A percentile compares a stretch with the other conserved stretches of the same genome.
phyloP scores from a whole-genome alignment of 1,140 invertebrate genomes.

The Orius insidiosus region DNA sequence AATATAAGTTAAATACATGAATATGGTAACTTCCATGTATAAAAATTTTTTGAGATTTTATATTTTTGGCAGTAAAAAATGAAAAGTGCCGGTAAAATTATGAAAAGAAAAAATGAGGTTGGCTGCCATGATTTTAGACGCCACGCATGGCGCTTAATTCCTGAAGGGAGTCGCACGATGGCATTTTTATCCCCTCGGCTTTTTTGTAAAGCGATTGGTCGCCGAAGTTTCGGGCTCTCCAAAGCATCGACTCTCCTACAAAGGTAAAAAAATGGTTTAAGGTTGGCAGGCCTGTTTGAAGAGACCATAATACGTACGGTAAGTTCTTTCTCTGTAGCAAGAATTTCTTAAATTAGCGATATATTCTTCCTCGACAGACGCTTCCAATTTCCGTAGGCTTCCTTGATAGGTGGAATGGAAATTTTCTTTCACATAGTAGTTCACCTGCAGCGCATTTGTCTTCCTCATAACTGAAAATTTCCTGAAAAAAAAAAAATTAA shows the following conservation, averaged over 20 bases:
- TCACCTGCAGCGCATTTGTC: slow-evolving; percentile 61
- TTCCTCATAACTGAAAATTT: slow-evolving; percentile 65
- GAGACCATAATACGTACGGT: slow-evolving; percentile 49
- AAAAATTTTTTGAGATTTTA: too few relatives aligned
- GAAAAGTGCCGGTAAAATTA: too few relatives aligned
- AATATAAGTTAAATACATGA: too few relatives aligned
- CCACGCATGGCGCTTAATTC: slow-evolving; percentile 22
- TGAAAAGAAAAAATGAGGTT: too few relatives aligned
- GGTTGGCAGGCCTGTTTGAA: too few relatives aligned
- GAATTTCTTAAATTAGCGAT: slow-evolving; percentile 67
- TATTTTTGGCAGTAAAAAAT: too few relatives aligned
- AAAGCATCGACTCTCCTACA: slow-evolving; percentile 70
- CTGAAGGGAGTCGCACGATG: slow-evolving; percentile 75
- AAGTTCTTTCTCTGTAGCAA: slow-evolving; percentile 82
- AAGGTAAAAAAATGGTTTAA: slow-evolving; percentile 15
- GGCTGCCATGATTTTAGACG: too few relatives aligned
- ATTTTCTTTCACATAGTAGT: slow-evolving; percentile 93
- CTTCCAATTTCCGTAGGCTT: slow-evolving; percentile 71
- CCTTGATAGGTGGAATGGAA: slow-evolving; percentile 88
- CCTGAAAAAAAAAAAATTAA: too few relatives aligned
- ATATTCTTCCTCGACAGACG: slow-evolving; percentile 90
- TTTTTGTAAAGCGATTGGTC: slow-evolving; percentile 54
- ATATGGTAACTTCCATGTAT: too few relatives aligned
- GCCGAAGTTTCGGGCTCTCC: slow-evolving; percentile 68
- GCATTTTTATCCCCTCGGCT: slow-evolving; percentile 68